A percentile compares a stretch with the other conserved stretches of the same genome.
These are phyloP conservation scores for Adelphocoris suturalis DNA, from an alignment of 2,888 invertebrate species.

Conservation along the genomic window DNA sequence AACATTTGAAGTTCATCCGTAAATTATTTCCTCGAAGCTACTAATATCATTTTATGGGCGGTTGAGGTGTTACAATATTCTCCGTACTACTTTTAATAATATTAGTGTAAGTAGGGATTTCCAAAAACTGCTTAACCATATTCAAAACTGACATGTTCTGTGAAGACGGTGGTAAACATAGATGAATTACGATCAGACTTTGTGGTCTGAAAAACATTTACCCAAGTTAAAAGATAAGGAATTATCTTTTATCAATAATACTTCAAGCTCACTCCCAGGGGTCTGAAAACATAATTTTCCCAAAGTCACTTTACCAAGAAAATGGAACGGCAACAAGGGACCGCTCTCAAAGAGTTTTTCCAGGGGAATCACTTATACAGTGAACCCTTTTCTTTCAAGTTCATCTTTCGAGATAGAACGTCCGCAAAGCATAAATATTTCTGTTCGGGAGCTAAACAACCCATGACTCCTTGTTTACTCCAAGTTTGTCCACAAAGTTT, in stretches of 20 bases:
- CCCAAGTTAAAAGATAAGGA: background rate
- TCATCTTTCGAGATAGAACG: conserved; percentile 11
- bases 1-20: no score
- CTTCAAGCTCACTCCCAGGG: background rate
- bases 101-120: no score
- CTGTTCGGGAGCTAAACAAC: conserved; percentile 11
- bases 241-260: background rate
- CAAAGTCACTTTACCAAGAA: background rate
- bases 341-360: conserved; percentile 11
- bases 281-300: background rate
- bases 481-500: background rate
- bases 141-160: no score
- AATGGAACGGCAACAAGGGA: background rate
- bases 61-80: no score
- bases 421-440: conserved; percentile 30
- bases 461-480: background rate
- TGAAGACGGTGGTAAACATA: no score
- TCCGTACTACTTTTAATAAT: no score
- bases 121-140: no score
- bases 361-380: background rate
- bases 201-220: no score
- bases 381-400: background rate
- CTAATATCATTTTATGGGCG: no score
- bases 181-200: no score
- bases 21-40: no score